Evolutionary conservation across 2,113 vertebrate genomes (phyloP).

Genomic region (Gymnobelideus leadbeateri): DNA sequence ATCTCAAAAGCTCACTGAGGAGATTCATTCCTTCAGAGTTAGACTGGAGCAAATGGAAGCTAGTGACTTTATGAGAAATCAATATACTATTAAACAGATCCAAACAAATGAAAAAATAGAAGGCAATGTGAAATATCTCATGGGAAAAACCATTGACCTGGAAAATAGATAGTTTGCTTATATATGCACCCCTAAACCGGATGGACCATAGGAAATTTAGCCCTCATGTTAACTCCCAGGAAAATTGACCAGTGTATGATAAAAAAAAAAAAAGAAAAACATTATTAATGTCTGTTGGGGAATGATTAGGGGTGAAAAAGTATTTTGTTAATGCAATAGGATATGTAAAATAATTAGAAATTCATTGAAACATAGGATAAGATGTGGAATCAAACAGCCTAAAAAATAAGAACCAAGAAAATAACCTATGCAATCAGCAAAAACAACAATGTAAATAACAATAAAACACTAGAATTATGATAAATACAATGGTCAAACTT

Average conservation of each 20-base stretch:
- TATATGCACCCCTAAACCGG: background rate
- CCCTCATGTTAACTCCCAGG: background rate
- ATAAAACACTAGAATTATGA: no score
- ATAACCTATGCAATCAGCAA: background rate
- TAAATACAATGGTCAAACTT: no score
- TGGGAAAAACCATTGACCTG: no score
- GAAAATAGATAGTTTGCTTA: no score
- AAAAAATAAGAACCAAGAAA: background rate
- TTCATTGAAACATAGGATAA: background rate
- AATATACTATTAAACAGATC: no score
- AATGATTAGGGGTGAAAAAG: background rate
- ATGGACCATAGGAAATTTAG: background rate
- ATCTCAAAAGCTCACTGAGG: no score
- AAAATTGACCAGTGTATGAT: background rate
- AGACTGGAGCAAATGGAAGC: no score
- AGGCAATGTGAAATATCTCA: no score
- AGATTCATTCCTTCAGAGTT: no score
- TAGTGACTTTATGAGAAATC: no score
- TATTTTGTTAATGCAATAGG: background rate
- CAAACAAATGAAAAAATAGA: no score
- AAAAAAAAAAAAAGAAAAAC: background rate
- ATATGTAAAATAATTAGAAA: no score
- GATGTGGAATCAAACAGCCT: background rate
- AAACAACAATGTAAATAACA: background rate
- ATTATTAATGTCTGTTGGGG: background rate